Evolutionary conservation across 2,888 invertebrate genomes (phyloP), one percentile per base, ranked within the genome.

Genomic region (Erannis defoliaria): DNA sequence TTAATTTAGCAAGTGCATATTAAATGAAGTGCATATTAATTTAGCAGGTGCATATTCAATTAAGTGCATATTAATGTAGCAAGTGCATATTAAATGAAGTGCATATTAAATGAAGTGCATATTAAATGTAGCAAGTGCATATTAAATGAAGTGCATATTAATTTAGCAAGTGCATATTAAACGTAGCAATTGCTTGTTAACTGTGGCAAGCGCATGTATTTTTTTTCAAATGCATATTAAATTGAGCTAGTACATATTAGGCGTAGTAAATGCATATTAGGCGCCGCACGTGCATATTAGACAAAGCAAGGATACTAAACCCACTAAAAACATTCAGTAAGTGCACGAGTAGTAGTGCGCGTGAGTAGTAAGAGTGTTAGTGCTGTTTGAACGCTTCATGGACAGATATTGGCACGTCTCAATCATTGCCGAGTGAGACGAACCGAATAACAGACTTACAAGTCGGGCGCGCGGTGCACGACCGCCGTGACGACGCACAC

Each of bases 401-500:
- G n/a, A n/a, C n/a, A n/a, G n/a, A n/a, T n/a, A n/a, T n/a, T n/a
- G n/a, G n/a, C n/a, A n/a, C n/a, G n/a, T n/a, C n/a, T n/a, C n/a
- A n/a, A n/a, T n/a, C n/a, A n/a, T n/a, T 23, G 5, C 23, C 2
- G 23, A 23, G 23, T 23, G 23, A 2, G 23, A 23, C 5, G 23
- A n/a, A 2, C 23, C 2, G 5, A 23, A 23, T 35, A 10, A 35
- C 18, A 19, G 18, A 18, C 23, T 50, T 10, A 62, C 55, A 16
- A 4, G n/a, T 1, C 40, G 6, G 31, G 49, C 8, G 31, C 26
- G 26, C 33, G 42, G 23, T 65, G 58, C 48, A 62, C 66, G 4
- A 57, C 55, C 12, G 55, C 67, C 12, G 58, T 14, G 21, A 64
- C 59, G 21, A 45, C 14, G 35, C n/a, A n/a, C 35, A n/a, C 33